Base-by-base conservation (phyloP, 1,140 invertebrate species). In the Liolophura sinensis region DNA sequence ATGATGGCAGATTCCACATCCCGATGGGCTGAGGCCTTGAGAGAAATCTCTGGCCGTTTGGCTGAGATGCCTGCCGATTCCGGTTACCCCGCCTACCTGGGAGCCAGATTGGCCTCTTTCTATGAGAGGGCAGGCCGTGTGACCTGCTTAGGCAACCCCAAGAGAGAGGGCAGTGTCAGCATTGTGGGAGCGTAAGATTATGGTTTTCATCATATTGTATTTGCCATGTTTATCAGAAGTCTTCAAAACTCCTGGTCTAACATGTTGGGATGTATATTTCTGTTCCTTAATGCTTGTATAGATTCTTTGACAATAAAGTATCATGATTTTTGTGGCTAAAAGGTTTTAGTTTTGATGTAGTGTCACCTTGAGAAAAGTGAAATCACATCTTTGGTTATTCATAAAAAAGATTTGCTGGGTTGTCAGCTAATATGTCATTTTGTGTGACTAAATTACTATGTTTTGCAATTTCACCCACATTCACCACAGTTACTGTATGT, bases 1-100 rank as follows among this genome's bases (percentile, higher is more conserved):
- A 99, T 99, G 98, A 99, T 99, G 98, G 98, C 98, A 77, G 98
- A 99, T 86, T 99, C 97, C n/a, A 99, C 98, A 16, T 99, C 97
- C 24, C 94, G 98, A 88, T 99, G 98, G 98, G 98, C 98, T 61
- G 98, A 99, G 86, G 97, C 97, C 78, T 88, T 99, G 82, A 90
- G 98, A 90, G 98, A 99, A 91, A 99, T 99, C 87, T 99, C 97
- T 3, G 97, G 97, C 87, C 96, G 98, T 89, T 88, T 99, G 77
- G 98, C 97, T 86, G 98, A 99, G 89, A 99, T 99, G 98, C 98
- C 98, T 86, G 98, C 98, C 72, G 96, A 88, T 81, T 87, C 96
- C 67, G 98, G 98, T 84, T 99, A 99, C 86, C 98, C 98, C 50
- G 98, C 98, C 65, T 99, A 99, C 87, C 88, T 99, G 78, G 96